These are phyloP conservation scores for Lucilia cuprina DNA, from an alignment of 1,140 invertebrate genomes.

Conservation along the genomic window DNA sequence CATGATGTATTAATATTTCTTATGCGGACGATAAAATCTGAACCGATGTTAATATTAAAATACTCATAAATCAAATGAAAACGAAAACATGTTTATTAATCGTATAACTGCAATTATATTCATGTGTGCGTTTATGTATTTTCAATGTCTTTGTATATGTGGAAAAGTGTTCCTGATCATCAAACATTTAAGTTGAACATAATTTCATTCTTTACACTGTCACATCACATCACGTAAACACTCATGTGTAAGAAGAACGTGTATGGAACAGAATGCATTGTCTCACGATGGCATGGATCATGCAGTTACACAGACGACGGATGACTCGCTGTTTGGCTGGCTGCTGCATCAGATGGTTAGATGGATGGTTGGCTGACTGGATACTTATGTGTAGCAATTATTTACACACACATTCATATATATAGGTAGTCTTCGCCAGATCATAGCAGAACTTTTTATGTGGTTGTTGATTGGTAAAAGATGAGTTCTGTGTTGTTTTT, in stretches of 20 bases:
- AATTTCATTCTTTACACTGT: neutral
- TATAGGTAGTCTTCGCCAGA: neutral
- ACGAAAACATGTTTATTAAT: neutral
- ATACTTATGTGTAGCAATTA: too few relatives aligned
- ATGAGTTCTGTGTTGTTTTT: neutral
- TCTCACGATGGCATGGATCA: neutral
- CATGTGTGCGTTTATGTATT: neutral
- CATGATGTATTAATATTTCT: neutral
- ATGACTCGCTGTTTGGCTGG: neutral
- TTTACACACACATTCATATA: neutral
- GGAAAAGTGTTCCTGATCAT: neutral
- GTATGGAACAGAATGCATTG: neutral
- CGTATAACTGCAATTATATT: neutral
- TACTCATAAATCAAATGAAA: neutral
- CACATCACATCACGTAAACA: conserved; percentile 14
- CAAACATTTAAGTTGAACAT: neutral
- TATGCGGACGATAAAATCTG: neutral
- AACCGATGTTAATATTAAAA: neutral
- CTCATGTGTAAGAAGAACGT: neutral
- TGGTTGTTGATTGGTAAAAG: neutral
- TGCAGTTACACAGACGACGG: neutral
- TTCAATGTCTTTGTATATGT: neutral
- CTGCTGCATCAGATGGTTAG: neutral
- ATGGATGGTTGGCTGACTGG: neutral
- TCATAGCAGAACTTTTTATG: neutral